Conservation (phyloP, 2,888 invertebrate species). For the Abrostola triplasia region DNA sequence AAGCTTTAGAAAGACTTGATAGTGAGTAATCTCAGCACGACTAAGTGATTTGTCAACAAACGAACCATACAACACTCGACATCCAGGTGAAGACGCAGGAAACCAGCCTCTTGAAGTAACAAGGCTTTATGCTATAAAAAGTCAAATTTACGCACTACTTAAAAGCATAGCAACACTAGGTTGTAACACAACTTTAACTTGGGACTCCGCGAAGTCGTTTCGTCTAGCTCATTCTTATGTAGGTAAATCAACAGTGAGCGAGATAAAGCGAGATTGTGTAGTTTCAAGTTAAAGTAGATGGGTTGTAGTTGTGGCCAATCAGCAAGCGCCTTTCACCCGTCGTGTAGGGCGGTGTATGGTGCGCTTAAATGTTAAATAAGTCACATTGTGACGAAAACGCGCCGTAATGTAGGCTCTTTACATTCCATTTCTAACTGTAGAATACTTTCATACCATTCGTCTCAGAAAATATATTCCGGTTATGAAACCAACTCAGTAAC, state of each 20-base stretch:
- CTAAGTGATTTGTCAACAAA: background rate
- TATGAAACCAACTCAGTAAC: no score
- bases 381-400: conserved; percentile 41
- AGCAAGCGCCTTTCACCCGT: conserved; percentile 6
- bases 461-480: background rate
- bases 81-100: background rate
- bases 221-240: no score
- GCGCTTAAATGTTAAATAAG: conserved; percentile 1
- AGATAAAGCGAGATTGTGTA: no score
- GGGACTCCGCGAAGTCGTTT: no score
- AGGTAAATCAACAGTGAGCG: no score
- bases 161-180: no score
- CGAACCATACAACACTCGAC: conserved; percentile 2
- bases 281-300: no score
- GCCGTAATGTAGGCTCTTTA: conserved; percentile 36
- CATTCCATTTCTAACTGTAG: conserved; percentile 13
- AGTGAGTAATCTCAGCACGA: background rate
- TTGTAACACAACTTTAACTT: no score
- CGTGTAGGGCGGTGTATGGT: conserved; percentile 1
- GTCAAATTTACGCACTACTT: no score
- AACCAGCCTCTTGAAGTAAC: no score
- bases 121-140: no score
- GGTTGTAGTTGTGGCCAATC: background rate
- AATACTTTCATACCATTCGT: conserved; percentile 7
- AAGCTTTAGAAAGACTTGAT: background rate